Evolutionary conservation across 1,140 invertebrate genomes (phyloP).

Genomic region (Aricia agestis): DNA sequence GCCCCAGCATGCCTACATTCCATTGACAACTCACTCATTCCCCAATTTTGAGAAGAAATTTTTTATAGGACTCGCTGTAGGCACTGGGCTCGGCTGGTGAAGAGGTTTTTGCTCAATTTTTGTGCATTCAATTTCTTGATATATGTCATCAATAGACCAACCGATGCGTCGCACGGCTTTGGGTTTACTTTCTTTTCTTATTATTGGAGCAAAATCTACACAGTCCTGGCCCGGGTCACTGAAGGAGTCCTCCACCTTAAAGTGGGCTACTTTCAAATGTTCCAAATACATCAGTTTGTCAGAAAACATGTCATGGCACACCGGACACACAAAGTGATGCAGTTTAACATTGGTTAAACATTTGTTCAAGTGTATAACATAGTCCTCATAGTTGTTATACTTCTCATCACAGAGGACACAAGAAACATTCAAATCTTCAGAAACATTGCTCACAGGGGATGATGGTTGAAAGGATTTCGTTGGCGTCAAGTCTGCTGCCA

Average conservation of each 20-base stretch:
- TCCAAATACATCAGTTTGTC: conserved; percentile 56
- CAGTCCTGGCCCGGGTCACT: conserved; percentile 53
- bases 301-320: conserved; percentile 64
- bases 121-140: conserved; percentile 68
- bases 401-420: conserved; percentile 65
- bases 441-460: conserved; percentile 30
- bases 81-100: conserved; percentile 26
- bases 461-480: conserved; percentile 26
- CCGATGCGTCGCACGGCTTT: conserved; percentile 65
- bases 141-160: conserved; percentile 71
- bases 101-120: conserved; percentile 51
- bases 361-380: conserved; percentile 63
- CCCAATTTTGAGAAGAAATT: conserved; percentile 63
- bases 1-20: conserved; percentile 59
- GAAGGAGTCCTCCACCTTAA: conserved; percentile 43
- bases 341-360: conserved; percentile 68
- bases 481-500: conserved; percentile 50
- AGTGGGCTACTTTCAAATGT: conserved; percentile 54
- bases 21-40: conserved; percentile 65
- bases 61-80: conserved; percentile 62
- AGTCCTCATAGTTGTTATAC: conserved; percentile 59
- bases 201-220: conserved; percentile 61
- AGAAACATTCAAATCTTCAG: conserved; percentile 45
- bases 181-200: conserved; percentile 56
- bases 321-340: conserved; percentile 63